Evolutionary conservation across 2,888 invertebrate genomes (phyloP).

Genomic region (Tanytarsus gracilentus): DNA sequence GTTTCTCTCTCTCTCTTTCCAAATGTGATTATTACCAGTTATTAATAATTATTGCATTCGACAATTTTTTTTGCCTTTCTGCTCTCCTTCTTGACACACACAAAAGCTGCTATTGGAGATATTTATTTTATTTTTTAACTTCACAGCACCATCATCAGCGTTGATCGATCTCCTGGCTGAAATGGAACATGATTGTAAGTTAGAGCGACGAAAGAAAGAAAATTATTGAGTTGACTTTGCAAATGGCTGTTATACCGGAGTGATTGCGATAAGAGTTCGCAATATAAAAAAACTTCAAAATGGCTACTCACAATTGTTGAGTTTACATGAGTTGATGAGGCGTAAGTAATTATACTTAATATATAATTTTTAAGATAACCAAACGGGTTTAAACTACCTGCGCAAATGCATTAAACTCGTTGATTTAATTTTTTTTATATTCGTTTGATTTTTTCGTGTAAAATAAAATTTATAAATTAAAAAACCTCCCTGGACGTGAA

Average conservation of each 20-base stretch:
- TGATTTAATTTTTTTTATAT: too few species aligned
- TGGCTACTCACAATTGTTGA: not conserved
- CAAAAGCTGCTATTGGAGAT: too few species aligned
- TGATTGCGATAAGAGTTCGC: not conserved
- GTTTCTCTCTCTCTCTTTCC: not conserved
- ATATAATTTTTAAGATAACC: too few species aligned
- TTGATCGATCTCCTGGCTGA: conserved; percentile 8
- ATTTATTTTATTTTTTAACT: too few species aligned
- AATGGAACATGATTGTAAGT: conserved; percentile 2
- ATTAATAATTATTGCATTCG: not conserved
- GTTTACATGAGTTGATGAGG: too few species aligned
- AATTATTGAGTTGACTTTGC: not conserved
- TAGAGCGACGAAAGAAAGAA: not conserved
- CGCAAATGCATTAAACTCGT: too few species aligned
- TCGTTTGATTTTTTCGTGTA: too few species aligned
- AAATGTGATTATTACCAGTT: conserved; percentile 10
- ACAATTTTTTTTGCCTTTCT: not conserved
- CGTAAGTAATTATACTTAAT: too few species aligned
- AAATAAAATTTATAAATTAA: too few species aligned
- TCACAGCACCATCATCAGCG: not conserved
- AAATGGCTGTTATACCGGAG: not conserved
- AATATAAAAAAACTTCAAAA: not conserved
- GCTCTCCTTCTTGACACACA: too few species aligned
- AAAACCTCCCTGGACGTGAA: too few species aligned
- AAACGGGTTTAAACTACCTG: too few species aligned